Conservation (phyloP, 2,113 vertebrate genomes). For the Melanerpes formicivorus region DNA sequence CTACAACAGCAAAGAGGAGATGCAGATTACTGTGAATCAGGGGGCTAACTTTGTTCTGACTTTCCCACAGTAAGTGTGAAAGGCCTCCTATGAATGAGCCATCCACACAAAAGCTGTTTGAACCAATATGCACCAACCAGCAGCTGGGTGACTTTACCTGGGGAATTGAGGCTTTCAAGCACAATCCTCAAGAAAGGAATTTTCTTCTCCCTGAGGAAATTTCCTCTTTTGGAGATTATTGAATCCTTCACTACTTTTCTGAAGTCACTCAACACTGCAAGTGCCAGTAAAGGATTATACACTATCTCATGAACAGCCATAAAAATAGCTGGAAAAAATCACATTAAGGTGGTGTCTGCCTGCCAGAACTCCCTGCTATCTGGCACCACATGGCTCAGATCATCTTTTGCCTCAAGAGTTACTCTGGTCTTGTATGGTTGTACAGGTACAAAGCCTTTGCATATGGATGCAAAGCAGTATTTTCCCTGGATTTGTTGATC, state of each 20-base stretch:
- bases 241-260: background rate
- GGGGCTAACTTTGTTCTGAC: background rate
- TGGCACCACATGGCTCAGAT: background rate
- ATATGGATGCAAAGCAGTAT: background rate
- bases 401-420: background rate
- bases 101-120: background rate
- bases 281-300: background rate
- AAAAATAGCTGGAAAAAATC: background rate
- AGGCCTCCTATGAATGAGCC: background rate
- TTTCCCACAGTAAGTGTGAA: background rate
- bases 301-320: background rate
- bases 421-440: background rate
- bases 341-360: background rate
- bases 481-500: background rate
- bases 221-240: background rate
- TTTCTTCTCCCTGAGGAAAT: background rate
- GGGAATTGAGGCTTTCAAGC: background rate
- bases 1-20: background rate
- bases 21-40: background rate
- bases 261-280: background rate
- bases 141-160: background rate
- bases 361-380: conserved; percentile 7
- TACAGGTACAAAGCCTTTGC: background rate
- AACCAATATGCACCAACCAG: background rate
- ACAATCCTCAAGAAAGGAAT: background rate